phyloP scores from a whole-genome alignment of 2,888 invertebrate species.

The Leptothorax acervorum region DNA sequence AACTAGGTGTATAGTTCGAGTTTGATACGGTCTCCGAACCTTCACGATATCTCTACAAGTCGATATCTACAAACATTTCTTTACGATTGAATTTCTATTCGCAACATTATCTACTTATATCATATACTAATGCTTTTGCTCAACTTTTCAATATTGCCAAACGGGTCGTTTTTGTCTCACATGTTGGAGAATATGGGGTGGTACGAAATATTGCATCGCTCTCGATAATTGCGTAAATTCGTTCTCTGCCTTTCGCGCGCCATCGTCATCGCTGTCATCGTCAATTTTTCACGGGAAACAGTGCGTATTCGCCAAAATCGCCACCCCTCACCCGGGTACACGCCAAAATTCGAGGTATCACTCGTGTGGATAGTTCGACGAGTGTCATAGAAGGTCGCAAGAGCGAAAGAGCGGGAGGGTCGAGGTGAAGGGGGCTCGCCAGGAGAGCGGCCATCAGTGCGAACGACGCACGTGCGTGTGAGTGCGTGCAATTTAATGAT shows the following conservation, averaged over 20 bases:
- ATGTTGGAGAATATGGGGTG: not conserved
- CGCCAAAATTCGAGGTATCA: conserved; percentile 72
- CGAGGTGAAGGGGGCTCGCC: conserved; percentile 47
- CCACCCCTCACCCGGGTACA: conserved; percentile 41
- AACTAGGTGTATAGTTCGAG: not conserved
- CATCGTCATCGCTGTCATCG: conserved; percentile 61
- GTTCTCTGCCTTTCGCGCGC: conserved; percentile 44
- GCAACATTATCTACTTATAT: not conserved
- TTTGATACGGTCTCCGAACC: not conserved
- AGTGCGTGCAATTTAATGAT: conserved; percentile 85
- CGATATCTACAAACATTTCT: not conserved
- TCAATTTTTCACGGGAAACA: conserved; percentile 66
- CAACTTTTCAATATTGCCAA: not conserved
- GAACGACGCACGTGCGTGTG: conserved; percentile 76
- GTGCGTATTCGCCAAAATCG: conserved; percentile 54
- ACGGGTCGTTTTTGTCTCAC: conserved; percentile 7
- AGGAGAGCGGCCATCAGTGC: conserved; percentile 63
- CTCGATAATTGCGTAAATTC: conserved; percentile 35
- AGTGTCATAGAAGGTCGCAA: conserved; percentile 56
- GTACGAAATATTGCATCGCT: conserved; percentile 24
- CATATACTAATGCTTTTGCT: not conserved
- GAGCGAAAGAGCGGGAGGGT: conserved; percentile 54
- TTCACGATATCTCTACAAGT: not conserved
- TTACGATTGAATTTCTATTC: not conserved
- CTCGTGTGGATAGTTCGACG: conserved; percentile 60